A percentile compares a stretch with the other conserved stretches of the same genome.
These are phyloP conservation scores for Pristionchus maxplancki DNA, from an alignment of 2,888 invertebrate genomes.

Conservation along the genomic window DNA sequence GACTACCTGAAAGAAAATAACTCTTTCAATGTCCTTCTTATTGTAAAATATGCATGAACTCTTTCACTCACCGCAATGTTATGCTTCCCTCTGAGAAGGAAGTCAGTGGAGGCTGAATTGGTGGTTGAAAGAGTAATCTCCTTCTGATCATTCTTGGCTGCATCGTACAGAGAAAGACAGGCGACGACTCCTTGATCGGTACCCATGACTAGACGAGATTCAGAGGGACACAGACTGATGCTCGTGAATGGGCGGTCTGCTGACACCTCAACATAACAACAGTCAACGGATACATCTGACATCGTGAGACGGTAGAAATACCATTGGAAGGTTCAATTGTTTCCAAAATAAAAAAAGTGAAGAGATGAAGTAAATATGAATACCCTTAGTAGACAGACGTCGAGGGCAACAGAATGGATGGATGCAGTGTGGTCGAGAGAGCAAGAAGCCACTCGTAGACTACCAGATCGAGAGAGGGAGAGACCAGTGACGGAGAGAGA, in stretches of 20 bases:
- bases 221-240: constrained; percentile 68
- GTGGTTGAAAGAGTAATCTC: constrained; percentile 42
- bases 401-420: constrained; percentile 64
- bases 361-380: background rate
- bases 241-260: constrained; percentile 68
- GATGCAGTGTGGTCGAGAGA: constrained; percentile 67
- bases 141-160: constrained; percentile 19
- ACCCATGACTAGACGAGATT: constrained; percentile 68
- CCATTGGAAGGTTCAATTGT: too few species aligned
- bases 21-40: background rate
- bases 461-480: constrained; percentile 59
- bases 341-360: background rate
- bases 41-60: too few species aligned
- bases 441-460: constrained; percentile 64
- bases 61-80: background rate
- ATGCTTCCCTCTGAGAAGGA: constrained; percentile 33
- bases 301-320: too few species aligned
- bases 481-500: constrained; percentile 65
- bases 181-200: constrained; percentile 68
- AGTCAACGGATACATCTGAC: constrained; percentile 47
- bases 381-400: constrained; percentile 62
- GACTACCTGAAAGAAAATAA: constrained; percentile 24
- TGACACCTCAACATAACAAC: constrained; percentile 65
- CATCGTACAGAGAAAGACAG: constrained; percentile 59
- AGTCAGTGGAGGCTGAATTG: constrained; percentile 10